Evolutionary conservation across 1,140 invertebrate genomes (phyloP).

Genomic region (Drosophila suzukii): DNA sequence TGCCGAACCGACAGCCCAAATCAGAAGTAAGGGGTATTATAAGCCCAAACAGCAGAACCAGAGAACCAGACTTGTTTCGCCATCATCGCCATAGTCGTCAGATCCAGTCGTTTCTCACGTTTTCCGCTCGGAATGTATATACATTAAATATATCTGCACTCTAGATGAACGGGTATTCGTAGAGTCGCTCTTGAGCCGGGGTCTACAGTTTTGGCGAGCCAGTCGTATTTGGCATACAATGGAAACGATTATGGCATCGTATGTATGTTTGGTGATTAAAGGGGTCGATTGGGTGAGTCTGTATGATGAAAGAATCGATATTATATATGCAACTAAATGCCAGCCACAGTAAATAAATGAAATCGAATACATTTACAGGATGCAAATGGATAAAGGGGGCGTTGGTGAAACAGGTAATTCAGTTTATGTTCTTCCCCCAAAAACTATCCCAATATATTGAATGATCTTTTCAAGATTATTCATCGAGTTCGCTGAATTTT

Average conservation of each 20-base stretch:
- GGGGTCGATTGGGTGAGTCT: conserved; percentile 40
- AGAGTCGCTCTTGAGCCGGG: conserved; percentile 36
- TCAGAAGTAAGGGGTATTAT: conserved; percentile 42
- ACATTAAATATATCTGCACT: conserved; percentile 28
- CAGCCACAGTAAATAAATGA: conserved; percentile 16
- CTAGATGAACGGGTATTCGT: conserved; percentile 42
- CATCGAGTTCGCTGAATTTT: neutral
- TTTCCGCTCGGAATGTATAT: conserved; percentile 37
- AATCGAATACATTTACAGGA: conserved; percentile 12
- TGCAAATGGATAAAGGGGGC: conserved; percentile 8
- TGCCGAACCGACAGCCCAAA: conserved; percentile 66
- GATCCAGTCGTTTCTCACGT: conserved; percentile 26
- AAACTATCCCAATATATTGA: neutral
- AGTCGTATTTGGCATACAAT: conserved; percentile 71
- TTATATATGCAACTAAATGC: conserved; percentile 36
- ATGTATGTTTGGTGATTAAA: conserved; percentile 36
- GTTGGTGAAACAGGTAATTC: neutral
- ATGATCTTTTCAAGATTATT: conserved; percentile 1
- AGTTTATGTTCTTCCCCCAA: neutral
- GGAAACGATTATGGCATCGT: conserved; percentile 59
- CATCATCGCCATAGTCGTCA: neutral
- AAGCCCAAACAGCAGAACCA: conserved; percentile 7
- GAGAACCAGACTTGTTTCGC: conserved; percentile 51
- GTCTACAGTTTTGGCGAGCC: conserved; percentile 50
- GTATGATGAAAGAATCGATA: conserved; percentile 52